phyloP scores from a whole-genome alignment of 1,140 invertebrate species.

The Drosophila dunni region DNA sequence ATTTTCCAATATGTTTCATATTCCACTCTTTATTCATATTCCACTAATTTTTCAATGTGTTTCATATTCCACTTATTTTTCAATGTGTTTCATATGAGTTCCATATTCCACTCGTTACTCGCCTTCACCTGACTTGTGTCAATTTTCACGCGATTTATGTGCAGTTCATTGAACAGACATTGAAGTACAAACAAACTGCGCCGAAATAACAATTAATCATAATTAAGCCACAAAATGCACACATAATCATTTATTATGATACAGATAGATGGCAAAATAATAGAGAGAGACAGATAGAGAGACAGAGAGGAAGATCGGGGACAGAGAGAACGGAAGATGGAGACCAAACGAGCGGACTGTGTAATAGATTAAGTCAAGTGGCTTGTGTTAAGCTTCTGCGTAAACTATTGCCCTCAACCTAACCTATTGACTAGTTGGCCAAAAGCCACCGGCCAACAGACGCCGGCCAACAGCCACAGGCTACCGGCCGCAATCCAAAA shows the following conservation, averaged over 20 bases:
- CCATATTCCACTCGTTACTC: background rate
- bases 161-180: conserved; percentile 62
- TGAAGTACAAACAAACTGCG: conserved; percentile 49
- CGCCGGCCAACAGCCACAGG: too few relatives aligned
- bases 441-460: conserved; percentile 20
- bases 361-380: conserved; percentile 54
- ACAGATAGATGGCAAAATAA: background rate
- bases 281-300: background rate
- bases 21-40: background rate
- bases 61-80: too few relatives aligned
- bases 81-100: too few relatives aligned
- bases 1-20: too few relatives aligned
- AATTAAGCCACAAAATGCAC: conserved; percentile 64
- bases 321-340: background rate
- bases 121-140: conserved; percentile 7
- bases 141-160: conserved; percentile 41
- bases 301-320: background rate
- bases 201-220: conserved; percentile 75
- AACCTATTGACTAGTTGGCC: conserved; percentile 41
- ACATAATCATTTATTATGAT: conserved; percentile 55
- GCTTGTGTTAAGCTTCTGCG: conserved; percentile 37
- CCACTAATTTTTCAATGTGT: background rate
- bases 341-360: conserved; percentile 13
- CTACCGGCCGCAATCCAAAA: background rate
- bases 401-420: conserved; percentile 6